Conservation (phyloP, 1,140 invertebrate genomes). For the Eupristina koningsbergeri region DNA sequence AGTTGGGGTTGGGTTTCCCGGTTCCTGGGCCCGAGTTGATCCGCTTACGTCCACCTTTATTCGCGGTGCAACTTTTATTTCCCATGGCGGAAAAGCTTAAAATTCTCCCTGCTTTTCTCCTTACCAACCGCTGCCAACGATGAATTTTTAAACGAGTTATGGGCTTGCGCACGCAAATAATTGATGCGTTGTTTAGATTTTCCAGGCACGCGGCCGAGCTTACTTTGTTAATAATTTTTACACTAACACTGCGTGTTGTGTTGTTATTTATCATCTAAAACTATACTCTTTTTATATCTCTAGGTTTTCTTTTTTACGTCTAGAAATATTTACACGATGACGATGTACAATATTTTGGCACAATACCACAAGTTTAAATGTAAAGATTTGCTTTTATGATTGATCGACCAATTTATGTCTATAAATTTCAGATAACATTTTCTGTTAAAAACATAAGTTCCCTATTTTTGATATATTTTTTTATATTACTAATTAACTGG, state of each 20-base stretch:
- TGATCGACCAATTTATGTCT: background rate
- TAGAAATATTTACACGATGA: background rate
- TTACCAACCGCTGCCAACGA: background rate
- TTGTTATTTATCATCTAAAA: background rate
- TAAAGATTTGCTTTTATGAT: background rate
- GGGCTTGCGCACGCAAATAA: background rate
- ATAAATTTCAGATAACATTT: background rate
- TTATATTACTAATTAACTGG: too few relatives aligned
- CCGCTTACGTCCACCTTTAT: slow-evolving; percentile 30
- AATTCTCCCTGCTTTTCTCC: background rate
- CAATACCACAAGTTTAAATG: background rate
- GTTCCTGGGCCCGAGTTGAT: background rate
- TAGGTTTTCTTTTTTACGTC: background rate
- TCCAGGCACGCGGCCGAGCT: background rate
- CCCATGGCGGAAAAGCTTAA: background rate
- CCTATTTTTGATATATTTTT: too few relatives aligned
- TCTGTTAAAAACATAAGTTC: background rate
- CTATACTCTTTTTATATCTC: background rate
- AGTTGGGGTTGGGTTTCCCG: background rate
- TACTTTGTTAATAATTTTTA: slow-evolving; percentile 30
- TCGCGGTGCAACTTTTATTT: background rate
- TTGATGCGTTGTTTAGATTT: background rate
- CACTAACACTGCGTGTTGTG: slow-evolving; percentile 1
- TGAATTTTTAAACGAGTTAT: background rate
- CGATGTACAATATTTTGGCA: background rate